Base-by-base conservation (phyloP, 2,113 vertebrate genomes). In the Thermophis baileyi region DNA sequence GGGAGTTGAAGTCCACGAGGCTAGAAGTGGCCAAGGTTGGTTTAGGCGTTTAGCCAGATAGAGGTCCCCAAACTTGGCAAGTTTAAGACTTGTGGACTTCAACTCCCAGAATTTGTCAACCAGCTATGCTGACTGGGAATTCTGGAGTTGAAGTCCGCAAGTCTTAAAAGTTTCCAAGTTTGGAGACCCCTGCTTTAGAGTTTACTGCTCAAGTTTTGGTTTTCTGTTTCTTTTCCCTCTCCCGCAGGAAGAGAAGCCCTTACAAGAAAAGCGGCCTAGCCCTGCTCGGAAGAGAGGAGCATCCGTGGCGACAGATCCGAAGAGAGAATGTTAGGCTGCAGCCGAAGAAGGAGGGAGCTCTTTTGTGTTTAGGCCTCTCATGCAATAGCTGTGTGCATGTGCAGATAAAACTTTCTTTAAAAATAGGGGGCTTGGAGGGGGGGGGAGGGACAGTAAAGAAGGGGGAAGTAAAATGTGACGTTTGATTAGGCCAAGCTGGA, bases 161-260 rank as follows among this genome's bases (percentile, higher is more conserved):
- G 47, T 47, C 47, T 47, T 47, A 4, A 47, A 47, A 47, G 47
- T 47, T 47, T 47, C 47, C 47, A 47, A 47, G 47, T 47, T 47
- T 47, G 47, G 6, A 47, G 47, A 47, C 0, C 47, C 47, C 3
- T 47, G 47, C 47, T 47, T 50, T 92, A 74, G 96, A 97, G 95
- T 98, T 98, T 98, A 98, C 97, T 98, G 97, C 95, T 97, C 97
- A 95, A 97, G 97, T 94, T 95, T 87, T 88, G 92, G 96, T 96
- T 96, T 97, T 94, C 85, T 91, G 27, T 94, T 94, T 96, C 97
- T 97, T 95, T 97, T 95, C 92, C 97, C 96, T 97, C 96, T 97
- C 97, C 95, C 96, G 96, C 94, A 94, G 92, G 92, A 96, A 93
- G 74, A 96, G 90, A 93, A 96, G 94, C 93, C 96, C 95, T 96